A percentile compares a stretch with the other conserved stretches of the same genome.
These are phyloP conservation scores for Aleiodes alternator DNA, from an alignment of 2,888 invertebrate species.

Conservation along the genomic window DNA sequence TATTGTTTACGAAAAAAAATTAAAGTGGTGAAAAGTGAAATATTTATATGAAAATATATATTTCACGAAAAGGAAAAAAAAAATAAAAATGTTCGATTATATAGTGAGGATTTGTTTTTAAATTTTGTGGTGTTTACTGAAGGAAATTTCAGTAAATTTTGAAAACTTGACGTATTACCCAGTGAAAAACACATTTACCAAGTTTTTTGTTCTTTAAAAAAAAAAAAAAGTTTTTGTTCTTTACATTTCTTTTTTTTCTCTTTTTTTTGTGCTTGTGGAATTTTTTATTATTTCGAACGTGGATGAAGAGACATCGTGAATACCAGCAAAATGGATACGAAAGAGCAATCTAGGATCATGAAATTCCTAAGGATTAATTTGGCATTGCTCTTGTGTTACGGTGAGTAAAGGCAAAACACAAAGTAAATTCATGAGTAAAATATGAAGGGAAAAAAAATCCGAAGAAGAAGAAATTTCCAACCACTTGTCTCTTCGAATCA, in stretches of 20 bases:
- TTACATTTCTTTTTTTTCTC: not conserved
- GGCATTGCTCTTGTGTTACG: constrained; percentile 51
- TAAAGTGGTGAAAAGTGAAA: constrained; percentile 31
- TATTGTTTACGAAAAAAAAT: not conserved
- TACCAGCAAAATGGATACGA: constrained; percentile 55
- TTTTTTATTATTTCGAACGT: constrained; percentile 33
- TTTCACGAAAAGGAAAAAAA: too few species aligned
- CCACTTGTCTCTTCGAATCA: not conserved
- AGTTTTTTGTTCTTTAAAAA: not conserved
- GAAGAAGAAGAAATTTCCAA: not conserved
- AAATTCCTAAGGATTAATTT: constrained; percentile 51
- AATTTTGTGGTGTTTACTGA: constrained; percentile 7
- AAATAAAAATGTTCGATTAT: constrained; percentile 8
- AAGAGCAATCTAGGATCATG: constrained; percentile 53
- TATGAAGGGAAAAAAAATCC: not conserved
- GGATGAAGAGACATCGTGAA: constrained; percentile 42
- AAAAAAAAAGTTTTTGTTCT: too few species aligned
- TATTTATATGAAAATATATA: not conserved
- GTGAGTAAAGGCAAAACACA: constrained; percentile 49
- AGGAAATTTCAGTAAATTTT: not conserved
- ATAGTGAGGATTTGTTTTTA: constrained; percentile 2
- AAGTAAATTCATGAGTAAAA: not conserved
- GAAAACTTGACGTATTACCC: not conserved
- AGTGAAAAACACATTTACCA: not conserved
- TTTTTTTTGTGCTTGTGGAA: not conserved